These are phyloP conservation scores for Microtus pennsylvanicus DNA, from an alignment of 2,113 vertebrate species.

Conservation along the genomic window DNA sequence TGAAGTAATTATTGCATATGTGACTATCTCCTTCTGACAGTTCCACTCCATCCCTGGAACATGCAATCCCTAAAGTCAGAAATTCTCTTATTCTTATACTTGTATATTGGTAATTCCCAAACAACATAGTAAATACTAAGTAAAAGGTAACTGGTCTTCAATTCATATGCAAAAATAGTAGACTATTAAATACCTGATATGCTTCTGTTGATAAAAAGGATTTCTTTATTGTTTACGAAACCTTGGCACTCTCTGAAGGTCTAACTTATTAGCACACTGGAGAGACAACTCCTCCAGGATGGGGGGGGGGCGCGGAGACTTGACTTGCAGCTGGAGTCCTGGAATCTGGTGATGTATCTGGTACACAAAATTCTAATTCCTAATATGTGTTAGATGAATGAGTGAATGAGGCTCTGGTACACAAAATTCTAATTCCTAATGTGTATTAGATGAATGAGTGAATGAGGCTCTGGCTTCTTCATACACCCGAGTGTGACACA, in stretches of 20 bases:
- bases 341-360: background rate
- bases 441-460: background rate
- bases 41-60: constrained; percentile 35
- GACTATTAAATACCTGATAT: background rate
- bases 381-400: background rate
- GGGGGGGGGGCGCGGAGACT: background rate
- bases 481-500: background rate
- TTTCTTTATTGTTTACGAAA: constrained; percentile 44
- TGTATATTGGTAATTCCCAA: background rate
- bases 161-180: constrained; percentile 21
- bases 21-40: background rate
- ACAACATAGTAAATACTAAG: constrained; percentile 34
- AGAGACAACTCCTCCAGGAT: background rate
- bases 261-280: background rate
- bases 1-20: background rate
- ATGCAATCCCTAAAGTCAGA: constrained; percentile 25
- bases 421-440: constrained; percentile 16
- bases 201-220: constrained; percentile 15
- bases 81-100: background rate
- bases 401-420: background rate
- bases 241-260: background rate
- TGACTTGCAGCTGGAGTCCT: background rate
- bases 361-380: background rate
- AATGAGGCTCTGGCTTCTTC: background rate
- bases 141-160: constrained; percentile 48